phyloP scores from a whole-genome alignment of 1,140 invertebrate genomes.

The Mizuhopecten yessoensis region DNA sequence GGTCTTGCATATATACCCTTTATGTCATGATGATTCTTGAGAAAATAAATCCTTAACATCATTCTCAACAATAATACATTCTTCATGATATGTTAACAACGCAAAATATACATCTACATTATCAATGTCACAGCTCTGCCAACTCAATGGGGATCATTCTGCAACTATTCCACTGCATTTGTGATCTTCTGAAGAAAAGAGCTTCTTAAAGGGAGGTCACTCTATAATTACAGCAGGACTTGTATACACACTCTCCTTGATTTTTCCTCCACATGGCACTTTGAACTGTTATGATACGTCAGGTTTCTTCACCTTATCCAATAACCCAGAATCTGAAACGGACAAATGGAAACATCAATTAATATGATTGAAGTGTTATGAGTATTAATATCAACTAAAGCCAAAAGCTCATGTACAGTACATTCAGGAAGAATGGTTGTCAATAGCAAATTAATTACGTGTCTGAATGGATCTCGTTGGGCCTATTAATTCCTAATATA shows the following conservation, averaged over 20 bases:
- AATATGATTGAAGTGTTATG: too few relatives aligned
- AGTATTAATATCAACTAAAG: too few relatives aligned
- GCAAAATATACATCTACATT: not conserved
- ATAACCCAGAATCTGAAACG: constrained; percentile 1
- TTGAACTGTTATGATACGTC: not conserved
- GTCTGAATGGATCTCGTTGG: too few relatives aligned
- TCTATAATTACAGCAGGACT: not conserved
- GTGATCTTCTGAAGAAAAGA: not conserved
- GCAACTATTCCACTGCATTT: not conserved
- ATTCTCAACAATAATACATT: not conserved
- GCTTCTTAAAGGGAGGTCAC: not conserved
- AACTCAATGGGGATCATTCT: not conserved
- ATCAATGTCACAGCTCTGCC: not conserved
- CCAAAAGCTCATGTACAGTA: too few relatives aligned
- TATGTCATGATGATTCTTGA: not conserved
- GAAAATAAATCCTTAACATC: not conserved
- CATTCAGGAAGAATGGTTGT: too few relatives aligned
- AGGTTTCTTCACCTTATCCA: constrained; percentile 18
- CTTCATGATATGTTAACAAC: not conserved
- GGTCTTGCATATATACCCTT: too few relatives aligned
- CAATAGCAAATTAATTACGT: too few relatives aligned
- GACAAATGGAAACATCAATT: not conserved
- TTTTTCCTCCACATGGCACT: not conserved
- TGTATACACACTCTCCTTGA: not conserved
- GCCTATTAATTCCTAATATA: too few relatives aligned